These are phyloP conservation scores for Liolophura sinensis DNA, from an alignment of 1,140 invertebrate genomes.

Conservation along the genomic window DNA sequence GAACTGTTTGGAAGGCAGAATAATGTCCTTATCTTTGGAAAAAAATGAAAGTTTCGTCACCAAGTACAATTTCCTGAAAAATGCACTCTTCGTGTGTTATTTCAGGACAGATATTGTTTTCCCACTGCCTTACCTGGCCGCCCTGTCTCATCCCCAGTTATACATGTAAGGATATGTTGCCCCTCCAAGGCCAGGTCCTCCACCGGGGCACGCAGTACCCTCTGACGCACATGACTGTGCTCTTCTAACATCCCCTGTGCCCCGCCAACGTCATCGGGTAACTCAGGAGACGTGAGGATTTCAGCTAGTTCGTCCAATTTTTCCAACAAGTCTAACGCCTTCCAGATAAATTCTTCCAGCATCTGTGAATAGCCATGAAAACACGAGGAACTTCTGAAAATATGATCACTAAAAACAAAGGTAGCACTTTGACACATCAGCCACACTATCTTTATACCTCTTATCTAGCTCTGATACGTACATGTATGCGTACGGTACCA, in stretches of 20 bases:
- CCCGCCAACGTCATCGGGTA: conserved; percentile 79
- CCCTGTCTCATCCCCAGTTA: conserved; percentile 42
- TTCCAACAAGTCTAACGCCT: conserved; percentile 88
- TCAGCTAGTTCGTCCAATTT: conserved; percentile 79
- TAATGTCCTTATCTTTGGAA: no score
- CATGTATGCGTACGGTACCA: no score
- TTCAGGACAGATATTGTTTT: no score
- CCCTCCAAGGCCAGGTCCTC: conserved; percentile 84
- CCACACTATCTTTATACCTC: background rate
- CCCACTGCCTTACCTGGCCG: conserved; percentile 23
- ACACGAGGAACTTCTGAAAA: no score
- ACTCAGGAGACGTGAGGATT: conserved; percentile 75
- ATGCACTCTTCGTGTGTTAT: no score
- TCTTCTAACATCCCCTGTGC: conserved; percentile 89
- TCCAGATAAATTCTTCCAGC: conserved; percentile 94
- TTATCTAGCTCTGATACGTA: background rate
- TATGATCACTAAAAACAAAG: no score
- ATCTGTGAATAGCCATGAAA: conserved; percentile 61
- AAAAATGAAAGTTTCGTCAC: no score
- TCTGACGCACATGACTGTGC: conserved; percentile 92
- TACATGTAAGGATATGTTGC: conserved; percentile 43
- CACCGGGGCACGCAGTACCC: conserved; percentile 89
- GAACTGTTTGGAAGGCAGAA: no score
- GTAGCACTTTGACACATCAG: background rate
- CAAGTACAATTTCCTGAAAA: no score